phyloP scores from a whole-genome alignment of 2,113 vertebrate genomes.

The Zapus hudsonius region DNA sequence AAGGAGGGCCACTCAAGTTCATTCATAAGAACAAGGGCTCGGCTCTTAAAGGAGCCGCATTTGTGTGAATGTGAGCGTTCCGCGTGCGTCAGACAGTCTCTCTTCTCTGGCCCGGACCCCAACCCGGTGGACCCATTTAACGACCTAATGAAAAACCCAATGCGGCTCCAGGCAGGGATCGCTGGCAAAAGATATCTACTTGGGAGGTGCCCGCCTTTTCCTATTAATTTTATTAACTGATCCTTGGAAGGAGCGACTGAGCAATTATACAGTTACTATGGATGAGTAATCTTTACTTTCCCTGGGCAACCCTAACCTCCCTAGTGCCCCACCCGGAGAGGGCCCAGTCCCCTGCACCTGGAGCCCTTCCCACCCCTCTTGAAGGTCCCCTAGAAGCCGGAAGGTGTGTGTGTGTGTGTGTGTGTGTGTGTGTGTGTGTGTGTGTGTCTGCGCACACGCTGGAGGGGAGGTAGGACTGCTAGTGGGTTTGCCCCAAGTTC shows the following conservation, averaged over 20 bases:
- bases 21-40: slow-evolving; percentile 78
- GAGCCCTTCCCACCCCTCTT: slow-evolving; percentile 37
- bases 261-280: slow-evolving; percentile 53
- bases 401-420: neutral
- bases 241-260: slow-evolving; percentile 42
- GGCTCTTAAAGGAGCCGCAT: slow-evolving; percentile 70
- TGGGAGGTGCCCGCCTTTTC: slow-evolving; percentile 51
- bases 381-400: slow-evolving; percentile 27
- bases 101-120: neutral
- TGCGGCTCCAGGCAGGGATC: neutral
- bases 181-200: slow-evolving; percentile 18
- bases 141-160: slow-evolving; percentile 18
- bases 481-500: slow-evolving; percentile 44
- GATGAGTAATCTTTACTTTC: slow-evolving; percentile 75
- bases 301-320: slow-evolving; percentile 40
- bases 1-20: slow-evolving; percentile 65
- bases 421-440: neutral
- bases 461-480: slow-evolving; percentile 28
- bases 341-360: slow-evolving; percentile 14
- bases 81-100: neutral
- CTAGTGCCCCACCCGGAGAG: slow-evolving; percentile 41
- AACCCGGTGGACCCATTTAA: neutral
- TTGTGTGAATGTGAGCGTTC: neutral
- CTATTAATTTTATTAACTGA: slow-evolving; percentile 67
- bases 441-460: too few relatives aligned